Evolutionary conservation across 1,140 invertebrate species (phyloP).

Genomic region (Chironomus tepperi): DNA sequence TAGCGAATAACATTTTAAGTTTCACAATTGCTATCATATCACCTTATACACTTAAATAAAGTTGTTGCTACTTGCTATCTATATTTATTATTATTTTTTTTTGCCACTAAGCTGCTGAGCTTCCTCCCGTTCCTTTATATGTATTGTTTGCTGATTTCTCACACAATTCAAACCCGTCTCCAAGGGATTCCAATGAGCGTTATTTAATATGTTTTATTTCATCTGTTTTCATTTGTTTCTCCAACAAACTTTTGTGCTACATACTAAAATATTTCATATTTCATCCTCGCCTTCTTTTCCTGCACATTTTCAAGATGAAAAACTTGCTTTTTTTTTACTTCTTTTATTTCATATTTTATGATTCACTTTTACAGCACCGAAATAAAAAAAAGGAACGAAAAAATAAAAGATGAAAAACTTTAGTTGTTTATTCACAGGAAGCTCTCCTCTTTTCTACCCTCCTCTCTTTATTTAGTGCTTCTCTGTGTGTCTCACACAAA

Average conservation of each 20-base stretch:
- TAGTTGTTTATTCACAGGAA: not conserved
- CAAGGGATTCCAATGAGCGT: conserved; percentile 10
- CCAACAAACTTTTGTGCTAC: not conserved
- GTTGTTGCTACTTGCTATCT: conserved; percentile 11
- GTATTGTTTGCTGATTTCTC: not conserved
- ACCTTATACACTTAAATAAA: not conserved
- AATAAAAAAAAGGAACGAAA: too few species aligned
- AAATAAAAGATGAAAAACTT: not conserved
- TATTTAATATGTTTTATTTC: conserved; percentile 23
- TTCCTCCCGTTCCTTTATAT: not conserved
- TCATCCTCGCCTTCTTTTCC: not conserved
- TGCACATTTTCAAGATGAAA: not conserved
- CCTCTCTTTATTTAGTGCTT: not conserved
- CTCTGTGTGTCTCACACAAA: not conserved
- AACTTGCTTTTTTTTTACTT: not conserved
- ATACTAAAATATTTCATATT: not conserved
- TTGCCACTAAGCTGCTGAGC: not conserved
- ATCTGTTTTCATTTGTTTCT: not conserved
- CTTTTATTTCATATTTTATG: not conserved
- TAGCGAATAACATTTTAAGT: conserved; percentile 11
- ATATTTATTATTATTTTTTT: too few species aligned
- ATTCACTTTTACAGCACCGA: not conserved
- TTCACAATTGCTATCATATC: conserved; percentile 14
- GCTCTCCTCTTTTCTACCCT: not conserved
- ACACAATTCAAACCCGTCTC: not conserved